Conservation (phyloP, 1,140 invertebrate species). For the Heliothis subflexa region DNA sequence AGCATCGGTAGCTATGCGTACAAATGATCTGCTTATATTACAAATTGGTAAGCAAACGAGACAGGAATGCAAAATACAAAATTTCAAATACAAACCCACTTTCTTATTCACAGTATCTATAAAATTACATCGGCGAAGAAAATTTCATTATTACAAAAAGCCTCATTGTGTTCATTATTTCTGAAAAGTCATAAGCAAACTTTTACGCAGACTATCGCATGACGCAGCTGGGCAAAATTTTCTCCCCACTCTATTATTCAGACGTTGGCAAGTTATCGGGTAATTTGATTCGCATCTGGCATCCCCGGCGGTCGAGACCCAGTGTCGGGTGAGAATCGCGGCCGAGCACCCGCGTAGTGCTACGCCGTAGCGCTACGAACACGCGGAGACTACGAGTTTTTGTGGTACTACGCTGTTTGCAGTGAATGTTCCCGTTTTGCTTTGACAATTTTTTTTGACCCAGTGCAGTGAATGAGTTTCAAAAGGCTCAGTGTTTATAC, state of each 20-base stretch:
- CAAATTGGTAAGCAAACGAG: constrained; percentile 4
- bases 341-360: constrained; percentile 43
- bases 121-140: constrained; percentile 21
- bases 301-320: constrained; percentile 46
- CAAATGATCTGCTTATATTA: not conserved
- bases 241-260: constrained; percentile 47
- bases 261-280: constrained; percentile 49
- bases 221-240: constrained; percentile 44
- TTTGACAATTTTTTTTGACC: constrained; percentile 45
- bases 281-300: constrained; percentile 52
- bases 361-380: constrained; percentile 50
- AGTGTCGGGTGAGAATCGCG: constrained; percentile 43
- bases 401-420: constrained; percentile 43
- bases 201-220: constrained; percentile 24
- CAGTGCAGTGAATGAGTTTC: constrained; percentile 44
- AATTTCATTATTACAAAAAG: constrained; percentile 11
- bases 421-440: constrained; percentile 32
- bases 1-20: not conserved
- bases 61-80: not conserved
- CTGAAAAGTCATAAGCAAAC: constrained; percentile 28
- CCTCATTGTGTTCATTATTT: constrained; percentile 32
- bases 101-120: not conserved
- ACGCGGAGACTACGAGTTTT: constrained; percentile 41
- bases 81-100: not conserved
- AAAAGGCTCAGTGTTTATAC: constrained; percentile 28